Evolutionary conservation across 2,113 vertebrate genomes (phyloP).

Genomic region (Setophaga kirtlandii): DNA sequence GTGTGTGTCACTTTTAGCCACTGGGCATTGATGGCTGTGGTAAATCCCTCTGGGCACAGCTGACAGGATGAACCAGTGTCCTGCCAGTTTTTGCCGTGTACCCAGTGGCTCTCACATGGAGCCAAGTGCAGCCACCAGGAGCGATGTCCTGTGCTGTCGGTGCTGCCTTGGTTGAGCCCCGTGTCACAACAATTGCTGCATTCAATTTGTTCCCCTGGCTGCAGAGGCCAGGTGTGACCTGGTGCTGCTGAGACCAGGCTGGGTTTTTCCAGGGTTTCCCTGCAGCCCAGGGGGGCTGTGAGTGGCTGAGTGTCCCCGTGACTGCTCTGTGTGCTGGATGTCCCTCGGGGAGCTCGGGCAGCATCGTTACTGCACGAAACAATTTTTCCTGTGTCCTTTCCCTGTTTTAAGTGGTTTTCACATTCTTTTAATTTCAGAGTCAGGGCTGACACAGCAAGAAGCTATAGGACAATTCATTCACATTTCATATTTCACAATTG

Average conservation of each 20-base stretch:
- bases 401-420: not conserved
- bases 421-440: not conserved
- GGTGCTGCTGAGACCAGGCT: rapidly evolving
- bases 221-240: not conserved
- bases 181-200: not conserved
- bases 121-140: not conserved
- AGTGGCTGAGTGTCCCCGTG: not conserved
- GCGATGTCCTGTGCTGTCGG: rapidly evolving
- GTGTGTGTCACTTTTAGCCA: rapidly evolving
- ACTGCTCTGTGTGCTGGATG: not conserved
- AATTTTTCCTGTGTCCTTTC: not conserved
- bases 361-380: not conserved
- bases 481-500: not conserved
- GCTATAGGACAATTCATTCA: not conserved
- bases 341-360: not conserved
- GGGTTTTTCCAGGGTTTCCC: not conserved
- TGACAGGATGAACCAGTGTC: not conserved
- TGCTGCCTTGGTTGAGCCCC: not conserved
- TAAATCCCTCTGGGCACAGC: not conserved
- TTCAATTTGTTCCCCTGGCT: not conserved
- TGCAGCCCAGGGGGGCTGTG: not conserved
- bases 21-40: not conserved
- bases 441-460: not conserved
- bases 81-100: not conserved
- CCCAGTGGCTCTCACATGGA: not conserved